Conservation (phyloP, 1,140 invertebrate genomes). For the Dendrolimus punctatus region DNA sequence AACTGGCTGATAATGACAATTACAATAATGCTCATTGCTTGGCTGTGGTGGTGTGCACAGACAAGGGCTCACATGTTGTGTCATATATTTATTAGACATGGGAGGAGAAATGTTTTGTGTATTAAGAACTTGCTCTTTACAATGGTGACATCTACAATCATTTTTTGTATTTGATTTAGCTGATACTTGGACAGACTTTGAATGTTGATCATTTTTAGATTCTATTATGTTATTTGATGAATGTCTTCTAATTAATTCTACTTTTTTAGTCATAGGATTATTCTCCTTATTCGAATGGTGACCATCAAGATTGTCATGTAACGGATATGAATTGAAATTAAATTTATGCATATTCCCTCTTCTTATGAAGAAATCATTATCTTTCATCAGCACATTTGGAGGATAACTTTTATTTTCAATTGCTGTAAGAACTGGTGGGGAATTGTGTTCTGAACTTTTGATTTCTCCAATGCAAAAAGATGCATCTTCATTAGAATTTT, state of each 20-base stretch:
- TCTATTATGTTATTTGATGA: conserved; percentile 5
- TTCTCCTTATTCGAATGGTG: conserved; percentile 43
- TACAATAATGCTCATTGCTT: no score
- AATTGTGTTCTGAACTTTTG: neutral
- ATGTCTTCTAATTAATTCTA: conserved; percentile 22
- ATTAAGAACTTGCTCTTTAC: conserved; percentile 19
- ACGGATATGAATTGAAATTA: conserved; percentile 14
- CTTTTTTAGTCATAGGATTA: conserved; percentile 33
- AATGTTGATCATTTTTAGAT: conserved; percentile 7
- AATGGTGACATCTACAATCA: conserved; percentile 42
- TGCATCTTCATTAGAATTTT: conserved; percentile 3
- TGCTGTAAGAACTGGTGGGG: conserved; percentile 18
- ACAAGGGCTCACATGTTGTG: no score
- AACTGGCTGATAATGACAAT: no score
- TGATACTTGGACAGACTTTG: neutral
- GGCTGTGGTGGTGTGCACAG: no score
- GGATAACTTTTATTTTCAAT: conserved; percentile 30
- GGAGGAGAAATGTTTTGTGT: neutral
- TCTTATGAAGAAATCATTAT: conserved; percentile 50
- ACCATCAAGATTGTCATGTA: conserved; percentile 29
- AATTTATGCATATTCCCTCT: conserved; percentile 32
- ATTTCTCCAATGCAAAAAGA: neutral
- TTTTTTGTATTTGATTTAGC: conserved; percentile 8
- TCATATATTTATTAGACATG: no score
- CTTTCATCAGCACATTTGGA: conserved; percentile 30